Evolutionary conservation across 1,140 invertebrate genomes (phyloP).

Genomic region (Penaeus vannamei): DNA sequence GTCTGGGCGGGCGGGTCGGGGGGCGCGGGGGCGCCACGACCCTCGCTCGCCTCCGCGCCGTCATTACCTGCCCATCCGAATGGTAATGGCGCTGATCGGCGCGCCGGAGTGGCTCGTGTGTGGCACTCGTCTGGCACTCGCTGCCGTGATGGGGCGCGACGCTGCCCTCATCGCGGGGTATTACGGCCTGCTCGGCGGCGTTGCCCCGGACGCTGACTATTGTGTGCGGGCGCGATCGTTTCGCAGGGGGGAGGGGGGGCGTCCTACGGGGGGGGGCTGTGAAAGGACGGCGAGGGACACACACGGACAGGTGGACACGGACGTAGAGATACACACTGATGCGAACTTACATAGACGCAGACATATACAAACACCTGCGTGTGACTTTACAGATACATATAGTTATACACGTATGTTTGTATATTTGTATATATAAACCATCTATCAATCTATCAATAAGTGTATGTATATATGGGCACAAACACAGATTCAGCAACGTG

Average conservation of each 20-base stretch:
- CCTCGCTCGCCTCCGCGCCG: conserved; percentile 37
- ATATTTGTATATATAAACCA: too few species aligned
- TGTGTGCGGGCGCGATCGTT: too few species aligned
- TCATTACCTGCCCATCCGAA: conserved; percentile 62
- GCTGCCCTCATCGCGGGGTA: not conserved
- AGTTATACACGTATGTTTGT: conserved; percentile 38
- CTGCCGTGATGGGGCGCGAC: not conserved
- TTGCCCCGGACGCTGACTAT: not conserved
- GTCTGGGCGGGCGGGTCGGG: not conserved
- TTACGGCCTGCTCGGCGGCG: not conserved
- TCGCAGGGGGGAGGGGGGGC: not conserved
- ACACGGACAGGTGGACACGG: not conserved
- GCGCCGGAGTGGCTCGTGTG: not conserved
- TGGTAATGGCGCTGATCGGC: conserved; percentile 61
- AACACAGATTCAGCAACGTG: not conserved
- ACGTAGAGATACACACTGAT: too few species aligned
- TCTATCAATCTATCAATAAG: too few species aligned
- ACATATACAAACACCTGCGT: conserved; percentile 13
- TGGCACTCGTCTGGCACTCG: not conserved
- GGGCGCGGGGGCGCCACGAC: conserved; percentile 38
- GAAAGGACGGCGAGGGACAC: not conserved
- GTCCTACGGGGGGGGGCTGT: not conserved
- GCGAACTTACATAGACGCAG: not conserved
- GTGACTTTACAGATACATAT: conserved; percentile 47
- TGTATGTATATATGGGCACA: not conserved